Evolutionary conservation across 1,140 invertebrate genomes (phyloP), one percentile per base, ranked within the genome.

Genomic region (Orussus abietinus): DNA sequence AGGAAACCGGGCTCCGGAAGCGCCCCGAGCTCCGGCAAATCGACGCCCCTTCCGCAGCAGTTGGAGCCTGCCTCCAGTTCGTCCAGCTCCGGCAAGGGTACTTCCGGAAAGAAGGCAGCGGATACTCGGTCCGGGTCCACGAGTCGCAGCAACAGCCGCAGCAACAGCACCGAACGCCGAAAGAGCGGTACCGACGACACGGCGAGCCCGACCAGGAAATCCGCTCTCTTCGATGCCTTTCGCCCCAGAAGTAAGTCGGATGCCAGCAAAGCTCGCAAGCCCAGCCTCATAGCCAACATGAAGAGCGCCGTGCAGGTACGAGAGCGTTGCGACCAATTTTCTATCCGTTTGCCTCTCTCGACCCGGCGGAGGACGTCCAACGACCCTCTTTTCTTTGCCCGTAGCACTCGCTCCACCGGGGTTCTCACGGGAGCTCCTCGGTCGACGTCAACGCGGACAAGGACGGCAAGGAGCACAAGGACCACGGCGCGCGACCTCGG

Each of bases 191-290:
- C 79, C 47, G 77, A 79, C 45, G 78, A 80, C 40, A 81, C 79
- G 40, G 76, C 81, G 50, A 82, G 81, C 44, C 82, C 84, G 2
- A 83, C 82, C 17, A 75, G 81, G n/a, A 78, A 83, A 33, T 80
- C 80, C 5, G 80, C 80, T 4, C 76, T 94, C 39, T 86, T 94
- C 54, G 90, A 94, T 62, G 85, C 86, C 11, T 92, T 94, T 62
- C 79, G 88, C 57, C 88, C 80, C 26, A 78, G 83, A 45, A 87
- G 80, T 52, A 92, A 86, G 72, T 91, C 81, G 3, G 89, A 92
- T 70, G 83, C 81, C 13, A 78, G 79, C 53, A 73, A 80, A 69
- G 56, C 74, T 46, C 76, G 77, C 71, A 82, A 85, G 68, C 81
- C 80, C 57, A 77, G 75, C 59, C 79, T 90, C 66, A 87, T 88